phyloP scores from a whole-genome alignment of 2,113 vertebrate species.

The Actenoides lindsayi region DNA sequence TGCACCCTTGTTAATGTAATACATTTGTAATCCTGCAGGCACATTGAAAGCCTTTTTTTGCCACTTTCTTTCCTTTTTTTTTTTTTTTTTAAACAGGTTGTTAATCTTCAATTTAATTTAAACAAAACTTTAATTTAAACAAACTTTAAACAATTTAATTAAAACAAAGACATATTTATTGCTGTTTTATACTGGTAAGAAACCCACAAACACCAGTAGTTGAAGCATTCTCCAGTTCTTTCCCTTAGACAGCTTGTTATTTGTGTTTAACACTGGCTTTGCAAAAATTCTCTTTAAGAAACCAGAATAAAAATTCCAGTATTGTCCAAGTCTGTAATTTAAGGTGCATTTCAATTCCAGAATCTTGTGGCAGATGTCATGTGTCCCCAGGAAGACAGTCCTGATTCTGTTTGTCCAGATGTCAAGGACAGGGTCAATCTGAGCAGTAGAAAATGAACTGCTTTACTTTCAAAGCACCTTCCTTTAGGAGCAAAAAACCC shows the following conservation, averaged over 20 bases:
- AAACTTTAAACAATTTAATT: neutral
- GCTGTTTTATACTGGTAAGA: neutral
- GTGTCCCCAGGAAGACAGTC: neutral
- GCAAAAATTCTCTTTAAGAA: neutral
- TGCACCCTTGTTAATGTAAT: neutral
- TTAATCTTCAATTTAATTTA: neutral
- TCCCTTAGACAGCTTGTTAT: neutral
- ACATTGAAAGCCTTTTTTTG: neutral
- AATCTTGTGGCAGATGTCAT: neutral
- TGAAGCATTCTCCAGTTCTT: neutral
- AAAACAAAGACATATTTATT: neutral
- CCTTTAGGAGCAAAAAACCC: neutral
- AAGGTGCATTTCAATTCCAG: neutral
- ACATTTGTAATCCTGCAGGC: neutral
- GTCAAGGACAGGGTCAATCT: neutral
- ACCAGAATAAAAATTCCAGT: neutral
- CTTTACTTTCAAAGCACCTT: neutral
- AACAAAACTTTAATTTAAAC: neutral
- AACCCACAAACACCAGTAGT: neutral
- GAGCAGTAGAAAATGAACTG: neutral
- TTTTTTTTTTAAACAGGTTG: neutral
- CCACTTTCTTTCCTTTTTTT: neutral
- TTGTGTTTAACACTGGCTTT: neutral
- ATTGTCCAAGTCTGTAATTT: neutral
- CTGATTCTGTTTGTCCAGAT: neutral